Conservation (phyloP, 2,797 vertebrate species). For the Galaxias olidus region DNA sequence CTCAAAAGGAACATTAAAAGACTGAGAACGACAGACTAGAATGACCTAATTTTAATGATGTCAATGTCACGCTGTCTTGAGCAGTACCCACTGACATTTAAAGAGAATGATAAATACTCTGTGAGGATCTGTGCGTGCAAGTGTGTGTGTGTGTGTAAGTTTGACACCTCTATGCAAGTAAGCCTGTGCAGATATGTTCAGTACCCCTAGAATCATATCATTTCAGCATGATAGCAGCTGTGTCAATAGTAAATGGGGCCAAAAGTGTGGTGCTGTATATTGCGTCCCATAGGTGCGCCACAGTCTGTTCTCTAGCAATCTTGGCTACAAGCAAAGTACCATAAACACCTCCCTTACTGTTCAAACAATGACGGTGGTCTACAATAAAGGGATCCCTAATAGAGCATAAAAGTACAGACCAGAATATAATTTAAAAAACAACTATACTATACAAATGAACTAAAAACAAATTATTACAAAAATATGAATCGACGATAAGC, state of each 20-base stretch:
- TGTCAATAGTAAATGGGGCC: constrained; percentile 68
- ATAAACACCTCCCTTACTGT: constrained; percentile 65
- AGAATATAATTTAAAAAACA: constrained; percentile 41
- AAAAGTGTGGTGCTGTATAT: constrained; percentile 53
- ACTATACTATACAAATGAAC: constrained; percentile 44
- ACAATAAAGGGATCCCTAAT: constrained; percentile 31
- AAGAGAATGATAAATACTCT: constrained; percentile 49
- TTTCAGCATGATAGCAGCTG: constrained; percentile 71
- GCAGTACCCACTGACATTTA: constrained; percentile 49
- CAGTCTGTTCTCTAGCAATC: constrained; percentile 49
- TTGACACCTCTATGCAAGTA: not conserved
- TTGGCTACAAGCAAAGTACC: constrained; percentile 59
- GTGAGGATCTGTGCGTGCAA: constrained; percentile 24
- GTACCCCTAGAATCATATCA: constrained; percentile 61
- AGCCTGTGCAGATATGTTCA: constrained; percentile 45
- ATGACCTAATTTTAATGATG: constrained; percentile 35
- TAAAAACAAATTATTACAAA: constrained; percentile 23
- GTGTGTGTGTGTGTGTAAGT: constrained; percentile 7
- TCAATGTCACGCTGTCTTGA: constrained; percentile 48
- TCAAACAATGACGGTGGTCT: constrained; percentile 46
- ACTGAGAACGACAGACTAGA: constrained; percentile 43
- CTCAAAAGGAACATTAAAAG: constrained; percentile 36
- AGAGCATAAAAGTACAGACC: constrained; percentile 55
- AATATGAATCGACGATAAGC: no score
- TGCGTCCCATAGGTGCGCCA: constrained; percentile 50